Conservation (phyloP, 1,140 invertebrate species). For the Camponotus pennsylvanicus region DNA sequence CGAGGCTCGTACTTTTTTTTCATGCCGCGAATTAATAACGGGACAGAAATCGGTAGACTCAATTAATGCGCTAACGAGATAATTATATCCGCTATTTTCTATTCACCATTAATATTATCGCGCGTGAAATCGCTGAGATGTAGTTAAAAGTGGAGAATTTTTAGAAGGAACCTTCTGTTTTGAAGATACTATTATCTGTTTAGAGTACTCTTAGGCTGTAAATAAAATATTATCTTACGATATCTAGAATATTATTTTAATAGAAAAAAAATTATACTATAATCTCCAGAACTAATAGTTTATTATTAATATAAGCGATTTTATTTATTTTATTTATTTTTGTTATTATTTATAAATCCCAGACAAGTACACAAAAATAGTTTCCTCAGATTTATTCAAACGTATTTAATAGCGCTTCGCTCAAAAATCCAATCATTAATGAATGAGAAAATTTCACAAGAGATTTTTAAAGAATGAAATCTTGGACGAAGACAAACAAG, state of each 20-base stretch:
- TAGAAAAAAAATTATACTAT: too few relatives aligned
- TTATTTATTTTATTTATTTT: neutral
- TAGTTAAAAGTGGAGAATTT: neutral
- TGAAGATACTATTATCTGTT: neutral
- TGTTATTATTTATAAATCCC: neutral
- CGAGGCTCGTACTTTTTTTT: conserved; percentile 57
- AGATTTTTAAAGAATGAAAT: neutral
- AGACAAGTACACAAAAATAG: neutral
- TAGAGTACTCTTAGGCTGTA: neutral
- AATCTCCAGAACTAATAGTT: too few relatives aligned
- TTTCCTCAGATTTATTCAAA: neutral
- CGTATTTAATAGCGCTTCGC: neutral
- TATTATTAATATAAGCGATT: neutral
- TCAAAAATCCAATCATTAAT: conserved; percentile 1
- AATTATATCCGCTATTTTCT: conserved; percentile 49
- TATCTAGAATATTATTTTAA: neutral
- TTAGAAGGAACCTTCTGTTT: neutral
- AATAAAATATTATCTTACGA: neutral
- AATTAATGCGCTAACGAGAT: conserved; percentile 25
- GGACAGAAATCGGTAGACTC: conserved; percentile 26
- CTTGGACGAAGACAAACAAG: conserved; percentile 14
- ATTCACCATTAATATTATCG: conserved; percentile 26
- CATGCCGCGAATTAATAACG: conserved; percentile 46
- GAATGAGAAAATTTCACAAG: conserved; percentile 8
- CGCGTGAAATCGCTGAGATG: conserved; percentile 53